Conservation (phyloP, 2,113 vertebrate species). For the Onychorhynchus coronatus region DNA sequence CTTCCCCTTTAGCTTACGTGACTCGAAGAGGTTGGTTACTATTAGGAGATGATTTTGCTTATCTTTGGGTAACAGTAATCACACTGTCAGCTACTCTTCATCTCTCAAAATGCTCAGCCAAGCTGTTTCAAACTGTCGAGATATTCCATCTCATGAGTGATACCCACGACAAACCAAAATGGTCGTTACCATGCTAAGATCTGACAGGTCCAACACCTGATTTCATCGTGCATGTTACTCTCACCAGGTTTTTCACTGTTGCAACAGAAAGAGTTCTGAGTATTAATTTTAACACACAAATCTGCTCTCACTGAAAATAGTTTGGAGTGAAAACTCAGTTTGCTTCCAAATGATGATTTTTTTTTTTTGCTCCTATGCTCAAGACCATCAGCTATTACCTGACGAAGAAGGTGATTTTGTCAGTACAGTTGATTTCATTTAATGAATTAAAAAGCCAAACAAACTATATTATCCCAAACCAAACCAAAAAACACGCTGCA, state of each 20-base stretch:
- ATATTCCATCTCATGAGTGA: background rate
- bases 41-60: background rate
- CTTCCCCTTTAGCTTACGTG: background rate
- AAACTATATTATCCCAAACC: background rate
- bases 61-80: background rate
- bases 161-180: background rate
- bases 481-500: background rate
- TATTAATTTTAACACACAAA: background rate
- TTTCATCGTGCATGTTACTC: background rate
- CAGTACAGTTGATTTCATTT: background rate
- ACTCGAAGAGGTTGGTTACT: background rate
- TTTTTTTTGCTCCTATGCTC: background rate
- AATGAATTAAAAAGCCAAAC: background rate
- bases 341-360: background rate
- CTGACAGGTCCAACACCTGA: background rate
- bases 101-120: background rate
- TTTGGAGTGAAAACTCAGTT: background rate
- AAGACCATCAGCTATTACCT: background rate
- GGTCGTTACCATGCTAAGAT: background rate
- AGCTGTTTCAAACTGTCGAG: background rate
- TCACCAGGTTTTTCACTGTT: background rate
- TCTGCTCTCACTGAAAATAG: background rate
- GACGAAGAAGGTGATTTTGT: background rate
- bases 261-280: background rate
- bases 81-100: background rate